A percentile compares a stretch with the other conserved stretches of the same genome.
Conservation (phyloP, 1,140 invertebrate species). For the Lethocerus indicus region DNA sequence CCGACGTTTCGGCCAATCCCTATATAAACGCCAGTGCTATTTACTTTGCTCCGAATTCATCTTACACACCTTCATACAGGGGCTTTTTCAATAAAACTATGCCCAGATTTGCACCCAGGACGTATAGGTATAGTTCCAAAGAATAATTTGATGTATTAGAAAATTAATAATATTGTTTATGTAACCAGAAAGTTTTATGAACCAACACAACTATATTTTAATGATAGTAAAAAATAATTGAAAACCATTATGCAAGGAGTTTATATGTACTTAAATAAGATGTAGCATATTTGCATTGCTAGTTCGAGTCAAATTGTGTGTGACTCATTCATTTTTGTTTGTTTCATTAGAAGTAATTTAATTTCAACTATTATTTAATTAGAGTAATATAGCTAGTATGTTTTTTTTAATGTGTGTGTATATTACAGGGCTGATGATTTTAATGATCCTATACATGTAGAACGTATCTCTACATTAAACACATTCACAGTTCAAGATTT, state of each 20-base stretch:
- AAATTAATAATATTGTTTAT: too few species aligned
- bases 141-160: not conserved
- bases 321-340: too few species aligned
- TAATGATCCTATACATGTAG: constrained; percentile 83
- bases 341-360: too few species aligned
- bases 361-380: not conserved
- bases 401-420: not conserved
- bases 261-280: too few species aligned
- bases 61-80: constrained; percentile 85
- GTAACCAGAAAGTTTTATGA: too few species aligned
- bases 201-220: too few species aligned
- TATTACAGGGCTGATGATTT: constrained; percentile 65
- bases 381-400: not conserved
- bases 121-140: constrained; percentile 51
- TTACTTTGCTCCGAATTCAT: constrained; percentile 88
- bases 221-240: too few species aligned
- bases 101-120: constrained; percentile 84
- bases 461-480: constrained; percentile 80
- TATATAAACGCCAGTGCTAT: constrained; percentile 86
- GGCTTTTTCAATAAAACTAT: constrained; percentile 96
- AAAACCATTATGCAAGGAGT: too few species aligned
- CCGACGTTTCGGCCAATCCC: constrained; percentile 85
- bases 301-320: too few species aligned
- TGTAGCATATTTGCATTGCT: too few species aligned
- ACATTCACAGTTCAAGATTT: constrained; percentile 70